Percentiles rank a stretch among this genome's conserved stretches.
Conservation (phyloP, 2,113 vertebrate species). For the Anarrhichthys ocellatus region DNA sequence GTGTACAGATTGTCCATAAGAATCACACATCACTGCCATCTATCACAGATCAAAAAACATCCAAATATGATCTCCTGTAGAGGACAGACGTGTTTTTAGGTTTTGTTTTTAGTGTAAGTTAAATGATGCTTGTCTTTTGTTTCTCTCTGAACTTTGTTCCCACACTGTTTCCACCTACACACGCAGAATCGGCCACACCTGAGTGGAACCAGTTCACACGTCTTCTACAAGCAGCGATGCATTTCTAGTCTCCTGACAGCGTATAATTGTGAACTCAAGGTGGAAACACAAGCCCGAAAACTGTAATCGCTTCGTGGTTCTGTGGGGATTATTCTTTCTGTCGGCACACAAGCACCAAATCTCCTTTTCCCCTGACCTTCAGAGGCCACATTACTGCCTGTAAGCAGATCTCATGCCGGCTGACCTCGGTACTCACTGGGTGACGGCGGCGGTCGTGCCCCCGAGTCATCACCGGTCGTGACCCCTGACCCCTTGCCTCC, state of each 20-base stretch:
- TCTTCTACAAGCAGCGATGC: not conserved
- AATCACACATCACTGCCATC: too few species aligned
- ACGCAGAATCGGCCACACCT: not conserved
- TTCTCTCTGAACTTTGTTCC: not conserved
- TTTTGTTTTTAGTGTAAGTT: not conserved
- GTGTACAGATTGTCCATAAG: too few species aligned
- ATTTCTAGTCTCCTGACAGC: not conserved
- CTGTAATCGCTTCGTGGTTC: not conserved
- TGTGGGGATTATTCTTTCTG: not conserved
- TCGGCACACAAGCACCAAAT: not conserved
- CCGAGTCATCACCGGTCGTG: not conserved
- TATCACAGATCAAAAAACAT: too few species aligned
- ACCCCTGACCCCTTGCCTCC: slow-evolving; percentile 47
- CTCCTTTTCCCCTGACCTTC: slow-evolving; percentile 42
- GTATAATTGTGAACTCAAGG: not conserved
- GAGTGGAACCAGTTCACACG: not conserved
- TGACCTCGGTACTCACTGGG: slow-evolving; percentile 67
- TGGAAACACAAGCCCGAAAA: not conserved
- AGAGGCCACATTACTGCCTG: not conserved
- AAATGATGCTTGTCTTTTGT: not conserved
- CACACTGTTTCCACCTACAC: slow-evolving; percentile 2
- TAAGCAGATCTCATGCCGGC: not conserved
- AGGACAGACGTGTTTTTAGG: not conserved
- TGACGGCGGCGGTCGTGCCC: slow-evolving; percentile 33
- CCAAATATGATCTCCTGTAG: not conserved